A percentile compares a stretch with the other conserved stretches of the same genome.
Conservation (phyloP, 2,113 vertebrate species). For the Caloenas nicobarica region DNA sequence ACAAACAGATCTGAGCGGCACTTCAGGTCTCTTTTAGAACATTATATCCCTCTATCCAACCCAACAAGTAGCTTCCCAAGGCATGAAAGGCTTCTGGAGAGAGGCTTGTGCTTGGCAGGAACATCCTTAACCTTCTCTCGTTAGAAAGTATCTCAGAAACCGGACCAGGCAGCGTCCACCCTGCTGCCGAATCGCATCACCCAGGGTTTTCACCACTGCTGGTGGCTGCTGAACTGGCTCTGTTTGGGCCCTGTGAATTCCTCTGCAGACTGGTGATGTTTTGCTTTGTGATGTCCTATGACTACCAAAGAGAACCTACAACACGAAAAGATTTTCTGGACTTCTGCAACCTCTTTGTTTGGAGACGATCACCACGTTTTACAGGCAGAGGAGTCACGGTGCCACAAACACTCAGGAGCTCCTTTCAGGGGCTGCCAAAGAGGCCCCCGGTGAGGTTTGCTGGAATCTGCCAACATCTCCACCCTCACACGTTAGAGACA, state of each 20-base stretch:
- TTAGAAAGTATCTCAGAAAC: background rate
- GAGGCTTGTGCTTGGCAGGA: background rate
- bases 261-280: background rate
- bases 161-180: background rate
- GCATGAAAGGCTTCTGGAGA: background rate
- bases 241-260: background rate
- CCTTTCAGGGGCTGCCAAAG: background rate
- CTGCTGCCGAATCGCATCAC: background rate
- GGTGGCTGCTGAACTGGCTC: background rate
- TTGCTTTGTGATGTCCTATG: background rate
- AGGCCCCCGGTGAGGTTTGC: background rate
- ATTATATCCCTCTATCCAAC: background rate
- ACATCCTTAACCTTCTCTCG: background rate
- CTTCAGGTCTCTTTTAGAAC: background rate
- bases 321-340: background rate
- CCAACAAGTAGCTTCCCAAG: background rate
- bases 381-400: background rate
- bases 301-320: background rate
- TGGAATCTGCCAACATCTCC: background rate
- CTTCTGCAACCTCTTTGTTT: background rate
- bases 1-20: background rate
- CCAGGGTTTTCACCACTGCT: rapidly evolving
- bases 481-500: background rate
- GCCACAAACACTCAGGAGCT: background rate
- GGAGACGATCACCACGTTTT: background rate